Evolutionary conservation across 2,797 vertebrate species (phyloP).

Genomic region (Picus viridis): DNA sequence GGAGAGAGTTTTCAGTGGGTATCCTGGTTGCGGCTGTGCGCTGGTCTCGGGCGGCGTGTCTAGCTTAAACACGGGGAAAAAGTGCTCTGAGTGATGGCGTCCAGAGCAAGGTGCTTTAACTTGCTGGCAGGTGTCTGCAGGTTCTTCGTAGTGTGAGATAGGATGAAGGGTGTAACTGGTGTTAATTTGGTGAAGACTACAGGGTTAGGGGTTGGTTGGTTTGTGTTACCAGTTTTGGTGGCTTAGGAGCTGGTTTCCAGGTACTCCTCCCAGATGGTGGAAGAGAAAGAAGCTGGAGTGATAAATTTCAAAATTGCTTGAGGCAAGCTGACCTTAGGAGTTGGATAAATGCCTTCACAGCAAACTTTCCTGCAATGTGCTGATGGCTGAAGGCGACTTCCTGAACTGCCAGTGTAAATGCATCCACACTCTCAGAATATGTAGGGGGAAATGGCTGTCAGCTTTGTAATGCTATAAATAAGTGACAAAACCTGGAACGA

Average conservation of each 20-base stretch:
- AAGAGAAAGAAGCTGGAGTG: background rate
- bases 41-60: accelerated
- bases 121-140: background rate
- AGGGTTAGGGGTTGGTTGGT: background rate
- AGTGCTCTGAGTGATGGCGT: too few relatives aligned
- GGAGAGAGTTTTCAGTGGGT: background rate
- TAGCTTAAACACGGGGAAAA: accelerated
- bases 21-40: too few relatives aligned
- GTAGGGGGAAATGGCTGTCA: accelerated
- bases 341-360: accelerated
- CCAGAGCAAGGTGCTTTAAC: background rate
- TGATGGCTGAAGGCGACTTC: background rate
- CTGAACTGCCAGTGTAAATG: accelerated
- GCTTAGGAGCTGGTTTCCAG: background rate
- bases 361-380: accelerated
- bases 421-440: accelerated
- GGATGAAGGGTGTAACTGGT: accelerated
- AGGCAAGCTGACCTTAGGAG: background rate
- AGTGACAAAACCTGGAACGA: background rate
- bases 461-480: background rate
- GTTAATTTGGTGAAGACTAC: accelerated
- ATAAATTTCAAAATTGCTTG: accelerated
- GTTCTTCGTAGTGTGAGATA: accelerated
- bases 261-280: accelerated
- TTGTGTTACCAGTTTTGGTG: background rate